A percentile compares a stretch with the other conserved stretches of the same genome.
phyloP scores from a whole-genome alignment of 1,140 invertebrate genomes.

The Heliconius nattereri region DNA sequence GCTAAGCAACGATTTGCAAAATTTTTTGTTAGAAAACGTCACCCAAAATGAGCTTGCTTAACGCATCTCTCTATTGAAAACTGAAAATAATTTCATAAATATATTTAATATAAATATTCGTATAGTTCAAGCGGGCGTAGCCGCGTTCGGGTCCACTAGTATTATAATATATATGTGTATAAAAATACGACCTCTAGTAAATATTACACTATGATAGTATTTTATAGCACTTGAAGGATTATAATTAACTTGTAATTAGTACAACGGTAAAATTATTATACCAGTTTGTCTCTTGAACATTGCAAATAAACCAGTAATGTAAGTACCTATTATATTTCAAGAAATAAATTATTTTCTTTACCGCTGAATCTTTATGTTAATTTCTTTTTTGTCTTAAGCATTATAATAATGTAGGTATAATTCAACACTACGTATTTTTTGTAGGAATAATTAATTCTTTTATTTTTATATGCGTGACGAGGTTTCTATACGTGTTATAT shows the following conservation, averaged over 20 bases:
- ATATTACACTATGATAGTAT: background rate
- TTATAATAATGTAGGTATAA: background rate
- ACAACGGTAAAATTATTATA: conserved; percentile 3
- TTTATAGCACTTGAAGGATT: background rate
- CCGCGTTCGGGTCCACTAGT: too few species aligned
- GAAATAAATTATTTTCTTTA: background rate
- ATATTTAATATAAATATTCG: too few species aligned
- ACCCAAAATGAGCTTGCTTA: too few species aligned
- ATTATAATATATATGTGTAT: too few species aligned
- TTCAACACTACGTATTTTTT: too few species aligned
- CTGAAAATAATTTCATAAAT: too few species aligned
- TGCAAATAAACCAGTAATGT: conserved; percentile 1
- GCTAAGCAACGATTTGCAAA: too few species aligned
- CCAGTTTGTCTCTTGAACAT: conserved; percentile 14
- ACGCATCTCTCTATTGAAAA: too few species aligned
- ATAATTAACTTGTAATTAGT: background rate
- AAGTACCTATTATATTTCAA: conserved; percentile 10
- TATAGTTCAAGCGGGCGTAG: too few species aligned
- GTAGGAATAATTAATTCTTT: too few species aligned
- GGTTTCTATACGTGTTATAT: background rate
- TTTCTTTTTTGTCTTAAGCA: background rate
- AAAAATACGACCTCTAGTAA: background rate
- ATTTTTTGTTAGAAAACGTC: too few species aligned
- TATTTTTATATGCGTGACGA: background rate
- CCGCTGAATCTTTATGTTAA: background rate